phyloP scores from a whole-genome alignment of 2,888 invertebrate genomes.

The Aphidius colemani region DNA sequence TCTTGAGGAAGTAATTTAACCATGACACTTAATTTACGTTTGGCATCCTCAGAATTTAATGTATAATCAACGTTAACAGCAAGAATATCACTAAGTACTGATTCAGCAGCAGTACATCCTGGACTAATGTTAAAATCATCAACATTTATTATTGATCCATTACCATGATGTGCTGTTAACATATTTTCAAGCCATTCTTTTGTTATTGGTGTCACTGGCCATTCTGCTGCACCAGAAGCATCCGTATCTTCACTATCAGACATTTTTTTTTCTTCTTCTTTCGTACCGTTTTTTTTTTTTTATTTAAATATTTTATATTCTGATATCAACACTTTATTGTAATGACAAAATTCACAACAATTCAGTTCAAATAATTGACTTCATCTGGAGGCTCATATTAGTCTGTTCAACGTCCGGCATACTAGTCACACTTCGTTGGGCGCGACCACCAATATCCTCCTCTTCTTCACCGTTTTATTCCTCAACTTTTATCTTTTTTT shows the following conservation, averaged over 20 bases:
- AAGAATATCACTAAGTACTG: slow-evolving; percentile 76
- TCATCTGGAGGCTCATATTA: slow-evolving; percentile 3
- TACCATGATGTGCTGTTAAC: slow-evolving; percentile 61
- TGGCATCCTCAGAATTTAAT: slow-evolving; percentile 52
- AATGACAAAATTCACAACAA: not conserved
- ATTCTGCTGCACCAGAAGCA: slow-evolving; percentile 60
- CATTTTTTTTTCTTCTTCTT: slow-evolving; percentile 50
- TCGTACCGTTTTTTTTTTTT: not conserved
- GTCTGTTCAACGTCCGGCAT: slow-evolving; percentile 3
- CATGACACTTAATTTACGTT: slow-evolving; percentile 64
- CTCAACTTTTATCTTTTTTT: slow-evolving; percentile 6
- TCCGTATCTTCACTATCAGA: slow-evolving; percentile 64
- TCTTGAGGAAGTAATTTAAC: slow-evolving; percentile 79
- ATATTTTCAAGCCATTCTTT: slow-evolving; percentile 66
- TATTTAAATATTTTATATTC: not conserved
- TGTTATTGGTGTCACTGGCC: slow-evolving; percentile 62
- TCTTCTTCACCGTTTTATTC: slow-evolving; percentile 4
- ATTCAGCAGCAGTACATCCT: slow-evolving; percentile 71
- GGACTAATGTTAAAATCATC: slow-evolving; percentile 64
- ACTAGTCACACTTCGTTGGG: slow-evolving; percentile 22
- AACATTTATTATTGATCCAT: slow-evolving; percentile 55
- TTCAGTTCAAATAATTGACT: slow-evolving; percentile 5
- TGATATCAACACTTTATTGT: no score
- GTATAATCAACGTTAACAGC: slow-evolving; percentile 76
- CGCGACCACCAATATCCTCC: slow-evolving; percentile 26